Base-by-base conservation (phyloP, 2,797 vertebrate species). In the Rhynchotus rufescens region DNA sequence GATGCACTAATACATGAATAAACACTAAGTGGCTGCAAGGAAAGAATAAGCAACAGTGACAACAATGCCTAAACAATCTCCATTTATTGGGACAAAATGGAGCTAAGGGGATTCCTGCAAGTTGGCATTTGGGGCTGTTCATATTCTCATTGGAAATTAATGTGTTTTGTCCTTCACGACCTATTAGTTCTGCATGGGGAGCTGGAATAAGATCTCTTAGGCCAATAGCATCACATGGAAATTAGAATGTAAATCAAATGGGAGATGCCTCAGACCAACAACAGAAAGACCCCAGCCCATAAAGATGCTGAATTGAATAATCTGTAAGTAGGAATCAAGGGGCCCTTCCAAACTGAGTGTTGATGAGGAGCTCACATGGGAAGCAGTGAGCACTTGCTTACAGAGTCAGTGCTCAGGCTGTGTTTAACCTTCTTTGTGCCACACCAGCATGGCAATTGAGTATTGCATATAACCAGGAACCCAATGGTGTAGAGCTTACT, bases 51-150 rank as follows among this genome's bases (percentile, higher is more conserved):
- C 92, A 91, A 64, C 57, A 88, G 4, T 78, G 86, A 89, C 95
- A 90, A 91, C 47, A 73, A 69, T 54, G 44, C 86, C 90, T 92
- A 90, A 95, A 96, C 56, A 92, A 67, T 65, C 90, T 87, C 90
- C 74, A 89, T 49, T 81, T 90, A 79, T 85, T 73, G 91, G 92
- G 91, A 95, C 88, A 51, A 85, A 83, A 87, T 69, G 67, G 77
- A 93, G 90, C 91, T 90, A 45, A 51, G 62, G 45, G 20, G 80
- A 75, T 23, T 45, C 59, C 85, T 61, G 49, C 34, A 42, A 72
- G 51, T n/a, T 91, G 49, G 11, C 80, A 51, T 66, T 92, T 95
- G 84, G 72, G 83, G 51, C 51, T 69, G 51, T 61, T 77, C 75
- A 17, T 19, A 25, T 68, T 74, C 72, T 80, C 77, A 77, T 7